phyloP scores from a whole-genome alignment of 2,888 invertebrate genomes.

The Agonopterix heracliana region DNA sequence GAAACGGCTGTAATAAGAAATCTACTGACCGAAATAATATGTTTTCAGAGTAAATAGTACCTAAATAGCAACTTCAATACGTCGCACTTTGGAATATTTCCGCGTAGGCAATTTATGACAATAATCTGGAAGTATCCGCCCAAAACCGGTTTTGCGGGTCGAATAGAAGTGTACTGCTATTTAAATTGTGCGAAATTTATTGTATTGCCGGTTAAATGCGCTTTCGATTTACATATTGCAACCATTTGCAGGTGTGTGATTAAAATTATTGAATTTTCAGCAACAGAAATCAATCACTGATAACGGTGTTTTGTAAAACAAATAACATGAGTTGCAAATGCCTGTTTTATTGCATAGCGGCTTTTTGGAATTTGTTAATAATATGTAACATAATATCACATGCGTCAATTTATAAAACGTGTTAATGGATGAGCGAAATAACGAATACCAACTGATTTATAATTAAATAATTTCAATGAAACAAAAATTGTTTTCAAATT shows the following conservation, averaged over 20 bases:
- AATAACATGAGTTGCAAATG: too few species aligned
- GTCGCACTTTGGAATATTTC: constrained; percentile 22
- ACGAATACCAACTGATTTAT: too few species aligned
- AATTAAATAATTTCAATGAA: too few species aligned
- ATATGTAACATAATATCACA: too few species aligned
- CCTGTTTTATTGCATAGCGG: too few species aligned
- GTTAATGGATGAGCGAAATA: too few species aligned
- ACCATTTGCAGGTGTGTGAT: constrained; percentile 9
- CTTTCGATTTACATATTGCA: constrained; percentile 37
- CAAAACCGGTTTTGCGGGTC: constrained; percentile 43
- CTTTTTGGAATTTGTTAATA: too few species aligned
- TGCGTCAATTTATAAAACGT: too few species aligned
- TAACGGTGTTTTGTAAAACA: too few species aligned
- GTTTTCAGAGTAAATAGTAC: constrained; percentile 38
- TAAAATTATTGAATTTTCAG: constrained; percentile 1
- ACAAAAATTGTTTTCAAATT: too few species aligned
- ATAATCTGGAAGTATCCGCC: constrained; percentile 55
- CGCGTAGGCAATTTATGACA: constrained; percentile 54
- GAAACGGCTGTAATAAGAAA: constrained; percentile 27
- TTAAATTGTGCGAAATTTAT: constrained; percentile 48
- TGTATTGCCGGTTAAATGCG: constrained; percentile 32
- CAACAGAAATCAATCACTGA: not conserved
- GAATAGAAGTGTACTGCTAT: constrained; percentile 48
- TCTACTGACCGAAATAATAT: constrained; percentile 12
- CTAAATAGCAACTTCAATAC: constrained; percentile 53